phyloP scores from a whole-genome alignment of 1,140 invertebrate genomes.

The Nephila pilipes region DNA sequence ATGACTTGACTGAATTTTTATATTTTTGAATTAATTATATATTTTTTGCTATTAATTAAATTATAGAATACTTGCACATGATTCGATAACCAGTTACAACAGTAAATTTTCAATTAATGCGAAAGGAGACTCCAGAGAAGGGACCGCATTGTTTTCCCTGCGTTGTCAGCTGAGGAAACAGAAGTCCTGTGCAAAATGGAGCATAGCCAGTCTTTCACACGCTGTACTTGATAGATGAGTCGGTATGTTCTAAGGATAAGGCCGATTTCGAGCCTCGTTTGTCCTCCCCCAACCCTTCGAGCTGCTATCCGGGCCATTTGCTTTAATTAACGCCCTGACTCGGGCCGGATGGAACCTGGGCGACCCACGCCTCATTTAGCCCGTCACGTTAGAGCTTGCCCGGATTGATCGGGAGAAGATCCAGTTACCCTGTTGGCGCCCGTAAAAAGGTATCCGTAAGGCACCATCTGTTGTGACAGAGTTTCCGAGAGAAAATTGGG shows the following conservation, averaged over 20 bases:
- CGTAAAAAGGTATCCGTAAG: conserved; percentile 25
- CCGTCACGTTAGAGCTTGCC: conserved; percentile 55
- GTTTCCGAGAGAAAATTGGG: conserved; percentile 42
- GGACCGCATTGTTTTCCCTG: neutral
- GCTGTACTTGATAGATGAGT: conserved; percentile 65
- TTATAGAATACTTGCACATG: neutral
- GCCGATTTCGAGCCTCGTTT: conserved; percentile 73
- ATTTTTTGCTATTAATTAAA: neutral
- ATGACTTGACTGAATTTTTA: too few species aligned
- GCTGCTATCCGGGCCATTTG: conserved; percentile 69
- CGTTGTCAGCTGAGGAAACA: neutral
- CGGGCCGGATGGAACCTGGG: conserved; percentile 44
- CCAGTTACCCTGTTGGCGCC: neutral
- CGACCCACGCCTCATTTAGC: conserved; percentile 57
- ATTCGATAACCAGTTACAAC: neutral
- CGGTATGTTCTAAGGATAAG: conserved; percentile 67
- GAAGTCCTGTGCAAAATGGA: conserved; percentile 46
- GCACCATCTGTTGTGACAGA: conserved; percentile 74
- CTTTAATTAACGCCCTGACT: conserved; percentile 72
- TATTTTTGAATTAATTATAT: too few species aligned
- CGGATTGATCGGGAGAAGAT: conserved; percentile 71
- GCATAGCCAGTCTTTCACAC: neutral
- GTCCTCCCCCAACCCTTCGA: neutral
- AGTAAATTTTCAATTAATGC: neutral
- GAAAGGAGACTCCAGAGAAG: neutral